Base-by-base conservation (phyloP, 2,113 vertebrate genomes). In the Alaudala cheleensis region DNA sequence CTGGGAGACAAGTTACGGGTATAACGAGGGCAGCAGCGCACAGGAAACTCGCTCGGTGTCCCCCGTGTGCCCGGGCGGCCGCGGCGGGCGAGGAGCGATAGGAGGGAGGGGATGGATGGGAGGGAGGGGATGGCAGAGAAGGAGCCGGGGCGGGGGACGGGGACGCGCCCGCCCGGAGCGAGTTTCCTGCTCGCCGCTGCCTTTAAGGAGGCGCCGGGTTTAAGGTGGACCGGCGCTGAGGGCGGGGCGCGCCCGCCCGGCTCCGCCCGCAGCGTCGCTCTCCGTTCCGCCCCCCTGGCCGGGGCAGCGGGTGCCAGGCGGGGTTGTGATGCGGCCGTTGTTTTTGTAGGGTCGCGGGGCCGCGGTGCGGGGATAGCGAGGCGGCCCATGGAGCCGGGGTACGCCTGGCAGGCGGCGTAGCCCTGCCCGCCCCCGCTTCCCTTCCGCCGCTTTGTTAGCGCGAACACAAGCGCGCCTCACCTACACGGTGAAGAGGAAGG, bases 171-270 rank as follows among this genome's bases (percentile, higher is more conserved):
- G 62, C 89, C 69, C 40, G 51, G 34, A 71, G 70, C 89, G 33
- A 60, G 70, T 33, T 94, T 94, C 90, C 90, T 94, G 76, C 85
- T 81, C 53, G 54, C 34, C 28, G 56, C 78, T 83, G 86, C 57
- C 47, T 88, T 95, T 95, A 95, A 95, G 93, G 91, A 88, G 73
- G 91, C 83, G 37, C 87, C 79, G 79, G 62, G 17, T 91, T 95
- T 95, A 95, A 95, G 94, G 92, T 80, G 78, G 86, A 51, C 6
- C 57, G 67, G 69, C 10, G 24, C 1, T 4, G 57, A 73, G 47
- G 92, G 89, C 61, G 86, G 81, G 26, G 53, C 86, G 60, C 28
- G 16, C 40, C 39, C 31, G 11, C 18, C 50, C 65, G 45, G 60
- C 73, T 16, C 92, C 64, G n/a, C 90, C 78, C 49, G 17, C 34